Evolutionary conservation across 1,140 invertebrate species (phyloP).

Genomic region (Bombus confusus): DNA sequence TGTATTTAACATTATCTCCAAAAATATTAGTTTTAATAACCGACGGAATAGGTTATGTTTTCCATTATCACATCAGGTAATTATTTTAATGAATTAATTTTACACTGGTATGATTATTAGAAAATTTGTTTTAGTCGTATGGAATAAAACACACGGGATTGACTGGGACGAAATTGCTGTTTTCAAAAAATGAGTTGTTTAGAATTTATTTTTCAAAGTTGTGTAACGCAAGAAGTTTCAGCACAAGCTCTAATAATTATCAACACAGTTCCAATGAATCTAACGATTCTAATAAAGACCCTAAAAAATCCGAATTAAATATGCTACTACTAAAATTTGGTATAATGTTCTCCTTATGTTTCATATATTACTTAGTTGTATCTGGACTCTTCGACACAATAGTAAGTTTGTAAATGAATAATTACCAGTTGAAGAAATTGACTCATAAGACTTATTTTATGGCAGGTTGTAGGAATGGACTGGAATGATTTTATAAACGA

Average conservation of each 20-base stretch:
- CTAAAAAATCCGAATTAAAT: slow-evolving; percentile 37
- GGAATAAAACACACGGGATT: slow-evolving; percentile 81
- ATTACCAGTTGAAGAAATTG: not conserved
- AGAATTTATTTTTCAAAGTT: slow-evolving; percentile 27
- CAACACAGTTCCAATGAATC: slow-evolving; percentile 31
- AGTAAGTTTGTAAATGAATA: slow-evolving; percentile 22
- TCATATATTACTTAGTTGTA: rapidly evolving
- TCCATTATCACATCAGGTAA: slow-evolving; percentile 56
- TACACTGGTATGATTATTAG: not conserved
- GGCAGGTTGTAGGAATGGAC: slow-evolving; percentile 82
- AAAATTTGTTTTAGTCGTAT: slow-evolving; percentile 58
- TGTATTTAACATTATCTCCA: not conserved
- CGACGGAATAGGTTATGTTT: slow-evolving; percentile 45
- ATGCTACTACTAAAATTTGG: slow-evolving; percentile 34
- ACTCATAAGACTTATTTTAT: not conserved
- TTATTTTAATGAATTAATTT: not conserved
- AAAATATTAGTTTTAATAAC: slow-evolving; percentile 31
- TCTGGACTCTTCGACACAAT: rapidly evolving
- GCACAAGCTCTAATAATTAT: slow-evolving; percentile 38
- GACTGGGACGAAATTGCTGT: slow-evolving; percentile 75
- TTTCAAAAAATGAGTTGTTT: slow-evolving; percentile 30
- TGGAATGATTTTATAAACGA: slow-evolving; percentile 98
- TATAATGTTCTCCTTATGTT: not conserved
- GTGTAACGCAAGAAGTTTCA: slow-evolving; percentile 50
- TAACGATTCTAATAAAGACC: slow-evolving; percentile 47